These are phyloP conservation scores for Darevskia mixta DNA, from an alignment of 2,797 vertebrate species.

Conservation along the genomic window DNA sequence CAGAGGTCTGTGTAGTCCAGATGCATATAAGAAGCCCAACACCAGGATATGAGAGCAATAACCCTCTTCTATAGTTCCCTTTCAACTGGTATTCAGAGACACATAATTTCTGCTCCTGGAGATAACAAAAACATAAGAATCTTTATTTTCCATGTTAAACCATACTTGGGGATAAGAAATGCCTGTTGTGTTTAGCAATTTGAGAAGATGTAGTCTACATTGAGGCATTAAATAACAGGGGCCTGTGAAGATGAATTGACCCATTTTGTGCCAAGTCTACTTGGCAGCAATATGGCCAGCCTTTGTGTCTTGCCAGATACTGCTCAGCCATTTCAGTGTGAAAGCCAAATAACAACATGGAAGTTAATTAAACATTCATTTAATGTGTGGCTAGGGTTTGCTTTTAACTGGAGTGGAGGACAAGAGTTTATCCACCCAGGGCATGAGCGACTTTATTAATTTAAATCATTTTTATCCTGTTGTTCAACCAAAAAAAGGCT, in stretches of 20 bases:
- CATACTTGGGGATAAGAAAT: neutral
- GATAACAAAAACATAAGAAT: neutral
- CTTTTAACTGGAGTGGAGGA: constrained; percentile 26
- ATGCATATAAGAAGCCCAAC: neutral
- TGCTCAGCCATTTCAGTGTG: constrained; percentile 63
- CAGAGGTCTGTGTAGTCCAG: neutral
- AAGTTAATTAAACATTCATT: constrained; percentile 66
- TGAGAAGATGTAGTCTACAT: constrained; percentile 54
- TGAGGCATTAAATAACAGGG: constrained; percentile 55
- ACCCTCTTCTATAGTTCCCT: neutral
- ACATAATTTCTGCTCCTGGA: neutral
- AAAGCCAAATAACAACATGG: constrained; percentile 66
- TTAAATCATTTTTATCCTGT: neutral
- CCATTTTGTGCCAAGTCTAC: constrained; percentile 63
- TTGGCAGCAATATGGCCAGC: constrained; percentile 59
- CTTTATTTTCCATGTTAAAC: neutral
- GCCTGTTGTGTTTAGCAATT: constrained; percentile 35
- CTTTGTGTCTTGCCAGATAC: constrained; percentile 59
- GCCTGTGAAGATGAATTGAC: constrained; percentile 66
- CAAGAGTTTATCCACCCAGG: constrained; percentile 22
- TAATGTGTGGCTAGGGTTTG: constrained; percentile 46
- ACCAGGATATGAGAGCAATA: neutral
- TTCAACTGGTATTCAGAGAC: neutral
- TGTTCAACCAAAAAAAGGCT: too few species aligned
- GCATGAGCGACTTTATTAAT: neutral